Conservation (phyloP, 2,113 vertebrate genomes). For the Otolemur garnettii region DNA sequence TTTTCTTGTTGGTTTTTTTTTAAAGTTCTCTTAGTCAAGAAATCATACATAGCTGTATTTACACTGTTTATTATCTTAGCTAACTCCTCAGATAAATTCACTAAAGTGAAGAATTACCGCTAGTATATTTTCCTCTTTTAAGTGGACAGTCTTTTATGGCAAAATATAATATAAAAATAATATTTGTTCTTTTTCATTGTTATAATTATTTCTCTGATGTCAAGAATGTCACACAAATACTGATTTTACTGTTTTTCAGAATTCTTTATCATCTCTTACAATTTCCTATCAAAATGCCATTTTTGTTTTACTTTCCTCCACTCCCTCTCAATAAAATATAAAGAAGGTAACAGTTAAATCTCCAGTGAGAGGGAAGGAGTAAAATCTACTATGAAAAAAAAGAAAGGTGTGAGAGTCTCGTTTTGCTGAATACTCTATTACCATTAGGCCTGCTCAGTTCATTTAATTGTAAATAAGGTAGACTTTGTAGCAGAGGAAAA, state of each 20-base stretch:
- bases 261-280: background rate
- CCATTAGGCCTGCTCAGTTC: constrained; percentile 59
- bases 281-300: background rate
- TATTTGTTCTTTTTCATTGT: background rate
- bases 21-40: background rate
- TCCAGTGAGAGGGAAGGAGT: constrained; percentile 39
- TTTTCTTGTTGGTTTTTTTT: constrained; percentile 21
- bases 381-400: constrained; percentile 16
- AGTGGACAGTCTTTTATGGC: background rate
- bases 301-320: background rate
- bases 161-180: background rate
- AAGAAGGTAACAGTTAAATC: constrained; percentile 31
- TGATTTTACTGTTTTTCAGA: constrained; percentile 20
- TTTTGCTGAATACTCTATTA: constrained; percentile 70
- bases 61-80: constrained; percentile 10
- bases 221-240: constrained; percentile 37
- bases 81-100: constrained; percentile 40
- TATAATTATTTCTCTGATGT: constrained; percentile 16
- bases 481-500: constrained; percentile 75
- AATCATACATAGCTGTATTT: background rate
- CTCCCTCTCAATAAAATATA: constrained; percentile 19
- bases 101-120: background rate
- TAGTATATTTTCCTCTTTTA: background rate
- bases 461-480: constrained; percentile 86
- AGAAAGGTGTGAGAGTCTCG: constrained; percentile 70